Evolutionary conservation across 2,888 invertebrate genomes (phyloP).

Genomic region (Limnephilus auricula): DNA sequence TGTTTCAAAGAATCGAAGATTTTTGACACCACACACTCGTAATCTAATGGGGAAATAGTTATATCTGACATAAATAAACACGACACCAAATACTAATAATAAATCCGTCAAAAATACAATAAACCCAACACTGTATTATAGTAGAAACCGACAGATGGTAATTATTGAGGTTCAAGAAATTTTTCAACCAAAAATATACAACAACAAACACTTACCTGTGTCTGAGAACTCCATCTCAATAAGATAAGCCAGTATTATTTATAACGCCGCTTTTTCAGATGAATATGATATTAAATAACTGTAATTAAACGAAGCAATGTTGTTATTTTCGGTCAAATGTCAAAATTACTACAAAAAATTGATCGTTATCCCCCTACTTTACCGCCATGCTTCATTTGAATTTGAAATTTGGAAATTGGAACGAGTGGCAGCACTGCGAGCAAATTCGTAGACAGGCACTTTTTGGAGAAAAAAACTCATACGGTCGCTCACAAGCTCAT

Average conservation of each 20-base stretch:
- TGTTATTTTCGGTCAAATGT: background rate
- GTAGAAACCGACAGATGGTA: background rate
- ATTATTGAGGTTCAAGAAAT: background rate
- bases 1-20: conserved; percentile 53
- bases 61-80: background rate
- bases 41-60: conserved; percentile 37
- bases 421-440: background rate
- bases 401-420: background rate
- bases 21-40: conserved; percentile 53
- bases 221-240: conserved; percentile 38
- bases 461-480: no score
- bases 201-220: conserved; percentile 36
- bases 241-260: background rate
- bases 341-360: conserved; percentile 37
- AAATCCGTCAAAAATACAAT: background rate
- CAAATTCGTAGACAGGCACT: no score
- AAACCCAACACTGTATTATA: background rate
- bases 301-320: conserved; percentile 5
- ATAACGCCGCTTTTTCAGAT: background rate
- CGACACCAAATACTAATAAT: background rate
- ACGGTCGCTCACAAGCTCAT: no score
- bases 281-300: background rate
- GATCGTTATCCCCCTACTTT: conserved; percentile 12
- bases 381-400: conserved; percentile 18
- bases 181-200: background rate